Evolutionary conservation across 2,113 vertebrate species (phyloP), one percentile per base, ranked within the genome.

Genomic region (Salvelinus fontinalis): DNA sequence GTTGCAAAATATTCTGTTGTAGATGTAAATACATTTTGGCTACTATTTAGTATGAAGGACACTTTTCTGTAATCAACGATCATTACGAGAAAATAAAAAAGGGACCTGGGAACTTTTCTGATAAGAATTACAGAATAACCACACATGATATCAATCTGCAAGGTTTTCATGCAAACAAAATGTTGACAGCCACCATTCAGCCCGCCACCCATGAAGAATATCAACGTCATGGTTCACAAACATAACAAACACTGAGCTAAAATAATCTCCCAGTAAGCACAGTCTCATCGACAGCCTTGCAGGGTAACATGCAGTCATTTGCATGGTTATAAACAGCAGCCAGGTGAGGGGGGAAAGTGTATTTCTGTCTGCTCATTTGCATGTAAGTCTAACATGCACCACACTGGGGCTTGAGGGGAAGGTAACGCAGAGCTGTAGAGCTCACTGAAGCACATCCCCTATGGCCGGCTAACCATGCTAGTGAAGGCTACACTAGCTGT

Each of bases 361-460:
- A 84, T 88, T 88, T 88, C 75, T 82, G 75, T 78, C 75, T 34
- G 48, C 8, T 20, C n/a, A 84, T 89, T 91, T 90, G 86, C 85
- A 92, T 89, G 26, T 78, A 64, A 59, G 64, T 54, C 49, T 29
- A 66, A 13, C 66, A 64, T 67, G 81, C 54, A 70, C 74, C 78
- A 14, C 31, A 14, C 31, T 71, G 71, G 66, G 74, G 71, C 14
- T 75, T 69, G 71, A 76, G 71, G 66, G 74, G 72, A 20, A 75
- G 69, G 68, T 74, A 59, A 20, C 7, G 18, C 24, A 76, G 16
- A 34, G 62, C 44, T 20, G 20, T 4, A 3, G 4, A 9, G 7
- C 77, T 18, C 78, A 71, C 27, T 86, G 78, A 87, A 73, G 85
- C 87, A 79, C 14, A 85, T 72, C 79, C 80, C 51, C 29, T 83